Conservation (phyloP, 2,888 invertebrate genomes). For the Ligdia adustata region DNA sequence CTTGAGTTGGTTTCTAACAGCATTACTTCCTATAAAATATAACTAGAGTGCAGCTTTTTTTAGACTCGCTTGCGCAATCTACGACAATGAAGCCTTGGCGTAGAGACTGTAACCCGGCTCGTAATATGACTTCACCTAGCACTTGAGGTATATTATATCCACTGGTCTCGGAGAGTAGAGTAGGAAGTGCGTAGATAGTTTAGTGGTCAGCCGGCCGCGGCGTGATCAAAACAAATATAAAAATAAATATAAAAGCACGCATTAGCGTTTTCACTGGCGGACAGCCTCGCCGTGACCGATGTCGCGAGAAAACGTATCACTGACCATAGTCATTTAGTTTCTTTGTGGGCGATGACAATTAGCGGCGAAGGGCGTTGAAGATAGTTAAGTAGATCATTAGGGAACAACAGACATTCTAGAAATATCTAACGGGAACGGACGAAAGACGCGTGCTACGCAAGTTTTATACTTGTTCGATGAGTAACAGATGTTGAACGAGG, state of each 20-base stretch:
- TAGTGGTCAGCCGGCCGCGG: slow-evolving; percentile 49
- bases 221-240: slow-evolving; percentile 57
- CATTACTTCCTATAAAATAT: slow-evolving; percentile 14
- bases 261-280: slow-evolving; percentile 49
- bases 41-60: not conserved
- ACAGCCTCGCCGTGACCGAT: slow-evolving; percentile 29
- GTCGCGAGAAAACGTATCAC: slow-evolving; percentile 27
- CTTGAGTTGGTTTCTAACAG: slow-evolving; percentile 1
- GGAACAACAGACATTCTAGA: not conserved
- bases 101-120: slow-evolving; percentile 8
- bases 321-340: slow-evolving; percentile 31
- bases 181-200: slow-evolving; percentile 56
- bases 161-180: slow-evolving; percentile 32
- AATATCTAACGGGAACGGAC: not conserved
- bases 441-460: not conserved
- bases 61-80: slow-evolving; percentile 11
- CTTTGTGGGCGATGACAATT: slow-evolving; percentile 9
- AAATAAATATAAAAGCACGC: slow-evolving; percentile 55
- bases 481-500: not conserved
- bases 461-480: not conserved
- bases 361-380: not conserved
- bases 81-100: slow-evolving; percentile 16
- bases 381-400: slow-evolving; percentile 12
- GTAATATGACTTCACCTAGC: slow-evolving; percentile 30
- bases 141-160: slow-evolving; percentile 24